A percentile compares a stretch with the other conserved stretches of the same genome.
These are phyloP conservation scores for Struthidea cinerea DNA, from an alignment of 2,113 vertebrate genomes.

Conservation along the genomic window DNA sequence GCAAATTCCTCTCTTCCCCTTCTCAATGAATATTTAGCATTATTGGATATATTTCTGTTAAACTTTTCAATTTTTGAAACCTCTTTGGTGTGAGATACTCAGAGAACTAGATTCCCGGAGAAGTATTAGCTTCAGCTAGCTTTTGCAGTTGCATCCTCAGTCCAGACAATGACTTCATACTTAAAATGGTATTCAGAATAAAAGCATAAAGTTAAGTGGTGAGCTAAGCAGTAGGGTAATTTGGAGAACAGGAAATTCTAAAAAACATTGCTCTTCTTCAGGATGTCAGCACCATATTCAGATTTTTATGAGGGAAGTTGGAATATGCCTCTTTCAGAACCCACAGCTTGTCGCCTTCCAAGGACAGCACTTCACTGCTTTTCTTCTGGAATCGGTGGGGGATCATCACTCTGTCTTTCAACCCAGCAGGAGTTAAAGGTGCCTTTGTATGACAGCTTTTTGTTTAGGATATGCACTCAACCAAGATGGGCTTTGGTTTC, in stretches of 20 bases:
- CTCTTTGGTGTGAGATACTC: not conserved
- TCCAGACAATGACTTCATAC: not conserved
- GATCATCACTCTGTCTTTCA: not conserved
- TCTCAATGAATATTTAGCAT: not conserved
- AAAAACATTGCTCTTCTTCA: not conserved
- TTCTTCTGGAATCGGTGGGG: not conserved
- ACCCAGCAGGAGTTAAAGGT: not conserved
- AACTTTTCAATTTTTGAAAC: not conserved
- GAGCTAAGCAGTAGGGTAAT: not conserved
- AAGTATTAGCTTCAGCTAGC: not conserved
- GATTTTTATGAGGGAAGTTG: not conserved
- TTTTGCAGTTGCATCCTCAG: not conserved
- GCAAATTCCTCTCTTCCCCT: not conserved
- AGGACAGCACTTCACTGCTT: not conserved
- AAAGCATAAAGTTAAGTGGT: not conserved
- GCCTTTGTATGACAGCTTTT: constrained; percentile 11
- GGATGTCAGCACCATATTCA: not conserved
- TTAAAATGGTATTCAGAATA: not conserved
- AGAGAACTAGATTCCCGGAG: not conserved
- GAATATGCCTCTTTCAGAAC: not conserved
- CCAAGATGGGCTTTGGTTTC: not conserved
- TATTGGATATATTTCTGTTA: not conserved
- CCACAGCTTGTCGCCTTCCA: not conserved
- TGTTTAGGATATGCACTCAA: not conserved
- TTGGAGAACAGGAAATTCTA: not conserved